Evolutionary conservation across 1,140 invertebrate genomes (phyloP).

Genomic region (Drosophila chauvacae): DNA sequence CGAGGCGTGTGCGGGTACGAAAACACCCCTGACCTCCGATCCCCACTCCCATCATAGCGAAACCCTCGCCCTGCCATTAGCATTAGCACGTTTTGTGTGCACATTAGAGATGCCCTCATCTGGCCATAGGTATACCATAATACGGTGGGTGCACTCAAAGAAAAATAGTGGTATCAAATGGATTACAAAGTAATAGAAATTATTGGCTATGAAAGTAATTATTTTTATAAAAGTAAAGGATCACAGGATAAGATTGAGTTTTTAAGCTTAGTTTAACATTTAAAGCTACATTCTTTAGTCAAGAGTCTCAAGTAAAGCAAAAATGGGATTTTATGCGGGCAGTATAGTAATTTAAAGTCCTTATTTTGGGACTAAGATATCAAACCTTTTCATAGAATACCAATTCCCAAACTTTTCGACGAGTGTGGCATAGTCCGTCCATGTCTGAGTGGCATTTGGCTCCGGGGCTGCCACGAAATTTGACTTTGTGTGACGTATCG

Average conservation of each 20-base stretch:
- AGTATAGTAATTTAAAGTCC: no score
- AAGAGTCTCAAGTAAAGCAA: neutral
- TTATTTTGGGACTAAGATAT: no score
- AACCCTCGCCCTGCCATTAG: conserved; percentile 38
- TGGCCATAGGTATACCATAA: conserved; percentile 39
- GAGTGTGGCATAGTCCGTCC: conserved; percentile 25
- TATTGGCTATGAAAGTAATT: no score
- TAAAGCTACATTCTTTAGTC: no score
- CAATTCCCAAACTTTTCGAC: neutral
- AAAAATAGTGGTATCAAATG: neutral
- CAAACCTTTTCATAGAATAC: neutral
- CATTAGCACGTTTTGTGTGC: conserved; percentile 63
- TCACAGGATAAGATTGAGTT: no score
- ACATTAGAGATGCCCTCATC: conserved; percentile 60
- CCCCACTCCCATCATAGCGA: conserved; percentile 17
- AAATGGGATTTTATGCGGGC: neutral
- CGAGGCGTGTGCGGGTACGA: conserved; percentile 33
- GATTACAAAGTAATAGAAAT: neutral
- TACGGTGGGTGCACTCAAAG: conserved; percentile 1
- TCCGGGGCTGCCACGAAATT: conserved; percentile 70
- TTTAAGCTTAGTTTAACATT: neutral
- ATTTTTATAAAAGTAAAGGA: no score
- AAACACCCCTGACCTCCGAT: conserved; percentile 30
- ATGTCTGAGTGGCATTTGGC: conserved; percentile 77
- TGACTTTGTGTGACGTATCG: conserved; percentile 74